Evolutionary conservation across 2,888 invertebrate species (phyloP), one percentile per base, ranked within the genome.

Genomic region (Physocephala rufipes): DNA sequence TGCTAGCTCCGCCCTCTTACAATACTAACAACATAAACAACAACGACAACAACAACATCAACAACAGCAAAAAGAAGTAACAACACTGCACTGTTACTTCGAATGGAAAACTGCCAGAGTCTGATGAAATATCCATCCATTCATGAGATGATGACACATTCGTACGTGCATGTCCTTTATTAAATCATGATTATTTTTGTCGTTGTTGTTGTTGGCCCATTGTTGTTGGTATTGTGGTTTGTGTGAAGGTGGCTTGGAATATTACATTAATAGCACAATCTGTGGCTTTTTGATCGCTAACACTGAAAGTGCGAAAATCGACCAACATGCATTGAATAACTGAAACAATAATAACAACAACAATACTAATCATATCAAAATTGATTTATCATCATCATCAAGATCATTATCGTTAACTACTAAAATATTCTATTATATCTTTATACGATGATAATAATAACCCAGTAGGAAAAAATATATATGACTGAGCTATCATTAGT

Each of bases 181-280:
- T 36, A 36, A n/a, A 49, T 49, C 28, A 51, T 51, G 49, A 19
- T 65, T 51, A 16, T 65, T 65, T 7, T 15, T 16, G 15, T 30
- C 19, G 26, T 16, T 65, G 49, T 64, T 30, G 28, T 26, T 49
- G 49, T 47, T 64, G 26, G 16, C 28, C 28, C 30, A 19, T 51
- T 21, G 30, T 65, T 55, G 55, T 43, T 55, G 43, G 16, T 66
- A 45, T 36, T 58, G n/a, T 5, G n/a, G 36, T 36, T 36, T 36
- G 9, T 21, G 21, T 49, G 21, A n/a, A 43, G 67, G 58, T 67
- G 58, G 36, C 67, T 45, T 36, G 9, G 5, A 36, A 36, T 36
- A 45, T 62, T 43, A 55, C 58, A 49, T 58, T 58, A 26, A 67
- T 45, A 58, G 67, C 45, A 26, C 43, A 67, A 59, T 67, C 67